Evolutionary conservation across 1,140 invertebrate genomes (phyloP).

Genomic region (Kradibia gibbosae): DNA sequence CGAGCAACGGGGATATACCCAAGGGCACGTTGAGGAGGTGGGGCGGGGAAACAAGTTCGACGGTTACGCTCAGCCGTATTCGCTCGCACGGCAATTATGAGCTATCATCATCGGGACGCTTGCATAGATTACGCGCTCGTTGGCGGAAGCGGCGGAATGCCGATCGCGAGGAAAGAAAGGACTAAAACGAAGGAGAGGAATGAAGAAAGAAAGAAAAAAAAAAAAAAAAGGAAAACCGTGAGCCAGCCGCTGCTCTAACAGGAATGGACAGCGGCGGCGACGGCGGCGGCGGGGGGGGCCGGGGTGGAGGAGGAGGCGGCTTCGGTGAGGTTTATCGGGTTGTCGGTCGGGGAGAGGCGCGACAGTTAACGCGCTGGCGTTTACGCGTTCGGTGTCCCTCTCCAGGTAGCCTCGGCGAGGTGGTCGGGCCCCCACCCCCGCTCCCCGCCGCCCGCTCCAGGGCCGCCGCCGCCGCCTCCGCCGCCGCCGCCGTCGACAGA

Average conservation of each 20-base stretch:
- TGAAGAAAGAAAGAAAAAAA: background rate
- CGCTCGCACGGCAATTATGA: background rate
- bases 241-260: background rate
- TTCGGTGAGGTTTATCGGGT: no score
- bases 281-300: background rate
- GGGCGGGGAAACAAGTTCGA: no score
- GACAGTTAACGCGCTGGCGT: background rate
- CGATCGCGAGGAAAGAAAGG: background rate
- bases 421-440: no score
- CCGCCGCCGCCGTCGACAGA: no score
- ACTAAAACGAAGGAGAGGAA: background rate
- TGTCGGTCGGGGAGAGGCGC: no score
- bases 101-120: background rate
- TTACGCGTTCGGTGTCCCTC: background rate
- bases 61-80: no score
- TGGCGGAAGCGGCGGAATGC: conserved; percentile 34
- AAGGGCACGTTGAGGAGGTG: no score
- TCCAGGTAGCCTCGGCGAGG: background rate
- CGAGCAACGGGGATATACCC: no score
- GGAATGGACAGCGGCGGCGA: background rate
- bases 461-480: no score
- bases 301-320: background rate
- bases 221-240: background rate
- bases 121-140: background rate
- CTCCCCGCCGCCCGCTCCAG: no score